These are phyloP conservation scores for Apteryx owenii DNA, from an alignment of 2,113 vertebrate genomes.

Conservation along the genomic window DNA sequence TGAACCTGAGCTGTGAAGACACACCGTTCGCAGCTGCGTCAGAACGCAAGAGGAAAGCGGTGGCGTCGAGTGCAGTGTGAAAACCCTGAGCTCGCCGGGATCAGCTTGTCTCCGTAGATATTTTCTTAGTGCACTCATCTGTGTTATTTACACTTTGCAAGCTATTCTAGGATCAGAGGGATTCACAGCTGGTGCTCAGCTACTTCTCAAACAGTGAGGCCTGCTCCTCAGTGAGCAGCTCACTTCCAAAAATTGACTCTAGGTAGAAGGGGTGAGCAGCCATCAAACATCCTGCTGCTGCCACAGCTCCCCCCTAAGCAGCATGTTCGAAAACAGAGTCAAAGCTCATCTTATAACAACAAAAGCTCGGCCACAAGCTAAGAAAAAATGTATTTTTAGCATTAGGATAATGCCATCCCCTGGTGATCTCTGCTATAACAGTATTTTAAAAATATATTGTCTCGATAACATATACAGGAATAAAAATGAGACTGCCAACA, in stretches of 20 bases:
- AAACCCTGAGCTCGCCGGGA: neutral
- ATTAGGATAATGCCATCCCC: neutral
- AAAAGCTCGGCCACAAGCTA: neutral
- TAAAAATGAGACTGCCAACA: neutral
- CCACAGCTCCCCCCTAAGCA: neutral
- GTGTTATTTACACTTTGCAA: neutral
- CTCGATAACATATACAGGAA: neutral
- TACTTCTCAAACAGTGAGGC: rapidly evolving
- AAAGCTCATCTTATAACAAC: neutral
- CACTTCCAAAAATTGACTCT: no score
- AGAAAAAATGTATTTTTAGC: neutral
- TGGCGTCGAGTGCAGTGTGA: rapidly evolving
- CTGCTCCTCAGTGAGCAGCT: neutral
- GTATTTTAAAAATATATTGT: neutral
- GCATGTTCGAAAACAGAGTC: neutral
- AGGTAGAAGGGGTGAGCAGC: neutral
- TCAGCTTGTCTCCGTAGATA: neutral
- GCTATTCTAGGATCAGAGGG: neutral
- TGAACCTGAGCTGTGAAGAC: neutral
- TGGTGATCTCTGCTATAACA: neutral
- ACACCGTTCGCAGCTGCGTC: neutral
- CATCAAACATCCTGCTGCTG: neutral
- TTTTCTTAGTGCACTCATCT: neutral
- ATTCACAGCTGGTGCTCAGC: neutral
- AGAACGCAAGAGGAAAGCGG: neutral